These are phyloP conservation scores for Spilosoma lubricipeda DNA, from an alignment of 2,888 invertebrate species.

Conservation along the genomic window DNA sequence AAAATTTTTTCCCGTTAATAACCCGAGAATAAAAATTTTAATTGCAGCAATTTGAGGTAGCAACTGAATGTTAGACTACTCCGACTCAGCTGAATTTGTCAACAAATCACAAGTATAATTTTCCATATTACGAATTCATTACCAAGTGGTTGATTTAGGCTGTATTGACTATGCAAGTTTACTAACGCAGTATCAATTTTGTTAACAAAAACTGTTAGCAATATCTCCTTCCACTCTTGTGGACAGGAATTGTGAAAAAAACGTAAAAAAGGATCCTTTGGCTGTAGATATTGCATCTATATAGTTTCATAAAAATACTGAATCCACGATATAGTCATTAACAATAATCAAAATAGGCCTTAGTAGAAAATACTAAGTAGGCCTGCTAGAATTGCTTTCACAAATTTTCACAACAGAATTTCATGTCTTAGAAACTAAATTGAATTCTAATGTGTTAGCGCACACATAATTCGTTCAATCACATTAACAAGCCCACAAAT, in stretches of 20 bases:
- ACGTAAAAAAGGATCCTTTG: not conserved
- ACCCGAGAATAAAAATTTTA: not conserved
- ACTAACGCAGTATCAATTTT: not conserved
- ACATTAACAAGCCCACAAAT: conserved; percentile 32
- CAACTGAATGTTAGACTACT: too few species aligned
- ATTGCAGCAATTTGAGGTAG: too few species aligned
- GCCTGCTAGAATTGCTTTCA: not conserved
- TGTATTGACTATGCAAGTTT: not conserved
- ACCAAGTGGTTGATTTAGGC: not conserved
- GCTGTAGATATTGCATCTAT: not conserved
- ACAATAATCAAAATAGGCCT: not conserved
- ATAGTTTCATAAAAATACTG: not conserved
- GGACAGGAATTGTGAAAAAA: too few species aligned
- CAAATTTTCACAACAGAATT: not conserved
- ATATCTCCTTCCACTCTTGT: too few species aligned
- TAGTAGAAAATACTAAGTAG: not conserved
- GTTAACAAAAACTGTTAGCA: too few species aligned
- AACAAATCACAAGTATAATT: too few species aligned
- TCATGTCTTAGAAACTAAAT: conserved; percentile 9
- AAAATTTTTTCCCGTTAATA: not conserved
- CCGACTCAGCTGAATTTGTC: too few species aligned
- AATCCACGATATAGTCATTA: too few species aligned
- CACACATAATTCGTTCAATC: conserved; percentile 30
- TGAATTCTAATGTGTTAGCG: conserved; percentile 22
- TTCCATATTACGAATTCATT: not conserved